Evolutionary conservation across 2,113 vertebrate genomes (phyloP).

Genomic region (Amazona guildingii): DNA sequence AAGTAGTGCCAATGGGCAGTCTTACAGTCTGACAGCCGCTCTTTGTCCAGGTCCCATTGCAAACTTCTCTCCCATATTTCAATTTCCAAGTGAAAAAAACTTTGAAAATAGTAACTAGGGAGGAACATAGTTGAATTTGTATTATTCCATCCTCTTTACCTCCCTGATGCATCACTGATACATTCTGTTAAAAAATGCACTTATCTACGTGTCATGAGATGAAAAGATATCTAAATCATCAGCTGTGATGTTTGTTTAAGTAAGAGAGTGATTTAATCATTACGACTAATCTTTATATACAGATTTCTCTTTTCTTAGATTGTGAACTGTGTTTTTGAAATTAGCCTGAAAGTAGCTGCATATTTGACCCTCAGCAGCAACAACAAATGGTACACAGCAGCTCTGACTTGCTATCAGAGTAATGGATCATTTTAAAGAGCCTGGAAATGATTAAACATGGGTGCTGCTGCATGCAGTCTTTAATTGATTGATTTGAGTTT

Average conservation of each 20-base stretch:
- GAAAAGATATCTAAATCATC: neutral
- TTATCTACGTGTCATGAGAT: neutral
- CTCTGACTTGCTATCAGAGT: slow-evolving; percentile 41
- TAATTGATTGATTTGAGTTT: slow-evolving; percentile 84
- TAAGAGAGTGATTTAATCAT: neutral
- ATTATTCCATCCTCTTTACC: neutral
- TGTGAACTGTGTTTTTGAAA: slow-evolving; percentile 18
- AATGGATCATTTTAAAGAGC: slow-evolving; percentile 69
- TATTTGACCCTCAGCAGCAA: slow-evolving; percentile 57
- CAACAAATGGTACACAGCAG: slow-evolving; percentile 55
- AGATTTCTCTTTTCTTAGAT: neutral
- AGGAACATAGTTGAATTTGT: neutral
- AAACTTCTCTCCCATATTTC: neutral
- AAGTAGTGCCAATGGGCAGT: neutral
- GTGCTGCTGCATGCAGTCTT: slow-evolving; percentile 71
- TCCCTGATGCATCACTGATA: neutral
- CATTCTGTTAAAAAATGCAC: neutral
- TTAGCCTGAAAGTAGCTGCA: slow-evolving; percentile 24
- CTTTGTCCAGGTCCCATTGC: neutral
- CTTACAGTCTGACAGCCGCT: neutral
- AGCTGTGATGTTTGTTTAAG: neutral
- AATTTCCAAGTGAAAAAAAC: neutral
- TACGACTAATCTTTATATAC: neutral
- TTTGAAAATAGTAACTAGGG: neutral
- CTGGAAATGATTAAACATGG: slow-evolving; percentile 78